Percentiles rank a stretch among this genome's conserved stretches.
phyloP scores from a whole-genome alignment of 2,888 invertebrate genomes.

The Idaea biselata region DNA sequence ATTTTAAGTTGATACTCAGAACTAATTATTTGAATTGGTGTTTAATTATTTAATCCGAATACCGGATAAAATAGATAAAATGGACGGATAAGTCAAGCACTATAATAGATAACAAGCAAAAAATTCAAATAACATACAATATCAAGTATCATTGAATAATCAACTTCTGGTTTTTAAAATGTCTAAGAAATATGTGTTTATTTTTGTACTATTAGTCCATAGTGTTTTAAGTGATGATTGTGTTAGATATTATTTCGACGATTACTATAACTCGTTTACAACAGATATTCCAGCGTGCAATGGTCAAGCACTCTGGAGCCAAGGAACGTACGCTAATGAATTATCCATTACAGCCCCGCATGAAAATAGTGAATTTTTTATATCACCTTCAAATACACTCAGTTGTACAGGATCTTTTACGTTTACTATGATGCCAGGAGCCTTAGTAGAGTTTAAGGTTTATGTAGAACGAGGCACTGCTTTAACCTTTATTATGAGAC shows the following conservation, averaged over 20 bases:
- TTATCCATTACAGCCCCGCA: neutral
- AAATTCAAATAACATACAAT: neutral
- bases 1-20: no score
- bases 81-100: slow-evolving; percentile 11
- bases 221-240: neutral
- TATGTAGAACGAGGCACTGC: neutral
- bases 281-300: neutral
- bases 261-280: neutral
- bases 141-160: neutral
- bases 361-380: neutral
- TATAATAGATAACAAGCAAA: neutral
- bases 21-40: no score
- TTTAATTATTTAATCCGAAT: slow-evolving; percentile 30
- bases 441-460: neutral
- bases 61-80: slow-evolving; percentile 9
- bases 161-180: neutral
- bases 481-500: neutral
- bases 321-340: neutral
- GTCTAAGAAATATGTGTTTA: neutral
- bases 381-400: neutral
- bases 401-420: neutral
- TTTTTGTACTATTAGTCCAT: neutral
- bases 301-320: neutral
- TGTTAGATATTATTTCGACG: neutral
- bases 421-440: neutral